A percentile compares a stretch with the other conserved stretches of the same genome.
Evolutionary conservation across 2,797 vertebrate species (phyloP).

Genomic region (Pyrocephalus nanus): DNA sequence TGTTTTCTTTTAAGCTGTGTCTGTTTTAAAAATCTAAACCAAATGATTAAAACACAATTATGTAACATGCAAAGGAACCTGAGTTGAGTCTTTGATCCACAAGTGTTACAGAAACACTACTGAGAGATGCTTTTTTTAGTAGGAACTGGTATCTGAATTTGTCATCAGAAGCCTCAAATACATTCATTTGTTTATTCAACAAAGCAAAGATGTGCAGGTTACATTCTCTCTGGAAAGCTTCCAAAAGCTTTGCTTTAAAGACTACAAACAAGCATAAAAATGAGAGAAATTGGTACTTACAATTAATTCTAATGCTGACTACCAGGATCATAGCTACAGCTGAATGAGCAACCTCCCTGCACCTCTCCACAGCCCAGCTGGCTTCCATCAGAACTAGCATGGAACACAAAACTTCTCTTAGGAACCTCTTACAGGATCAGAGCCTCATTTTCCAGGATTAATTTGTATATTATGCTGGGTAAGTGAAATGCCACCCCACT

Average conservation of each 20-base stretch:
- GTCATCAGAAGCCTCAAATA: not conserved
- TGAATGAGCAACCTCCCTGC: not conserved
- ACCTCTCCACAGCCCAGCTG: not conserved
- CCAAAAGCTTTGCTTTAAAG: not conserved
- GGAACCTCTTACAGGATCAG: not conserved
- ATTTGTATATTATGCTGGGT: not conserved
- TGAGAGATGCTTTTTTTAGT: not conserved
- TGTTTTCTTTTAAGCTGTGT: not conserved
- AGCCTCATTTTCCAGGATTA: not conserved
- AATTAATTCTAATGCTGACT: not conserved
- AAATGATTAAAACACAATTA: not conserved
- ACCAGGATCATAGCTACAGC: not conserved
- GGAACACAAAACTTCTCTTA: not conserved
- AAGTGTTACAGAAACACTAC: not conserved
- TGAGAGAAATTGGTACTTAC: not conserved
- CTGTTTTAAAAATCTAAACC: not conserved
- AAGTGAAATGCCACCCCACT: not conserved
- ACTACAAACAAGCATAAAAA: not conserved
- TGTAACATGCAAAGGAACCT: not conserved
- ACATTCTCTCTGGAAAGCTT: not conserved
- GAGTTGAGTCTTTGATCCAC: not conserved
- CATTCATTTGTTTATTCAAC: not conserved
- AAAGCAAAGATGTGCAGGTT: not conserved
- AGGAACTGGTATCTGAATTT: not conserved
- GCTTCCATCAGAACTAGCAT: not conserved